Evolutionary conservation across 2,888 invertebrate species (phyloP), one percentile per base, ranked within the genome.

Genomic region (Ophion ellenae): DNA sequence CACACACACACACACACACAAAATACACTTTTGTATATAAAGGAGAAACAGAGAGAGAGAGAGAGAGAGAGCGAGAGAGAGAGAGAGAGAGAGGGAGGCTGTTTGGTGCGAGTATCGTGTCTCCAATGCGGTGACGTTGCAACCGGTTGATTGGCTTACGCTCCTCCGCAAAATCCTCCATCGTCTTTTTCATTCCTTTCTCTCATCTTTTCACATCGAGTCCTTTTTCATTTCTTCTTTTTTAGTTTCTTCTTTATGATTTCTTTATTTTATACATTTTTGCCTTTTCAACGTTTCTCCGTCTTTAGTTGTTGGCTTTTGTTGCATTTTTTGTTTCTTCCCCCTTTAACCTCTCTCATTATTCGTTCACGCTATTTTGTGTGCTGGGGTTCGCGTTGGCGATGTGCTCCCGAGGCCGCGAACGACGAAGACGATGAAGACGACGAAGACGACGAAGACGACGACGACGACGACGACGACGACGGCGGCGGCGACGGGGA

Each of bases 81-180:
- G 28, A 57, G 70, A 45, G 64, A 45, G 45, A 45, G 28, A 57
- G 70, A 45, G 64, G 32, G 45, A 63, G 7, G 53, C 40, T 77
- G 63, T 53, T 67, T 64, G 69, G 57, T 36, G 78, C 28, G 78
- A 28, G 63, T 75, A 61, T 67, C 66, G 32, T 70, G 83, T 80
- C 76, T 71, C 75, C 74, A 67, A 53, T 74, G 69, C 73, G 82
- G 82, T 86, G 86, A 86, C 84, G 80, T 70, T 86, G 79, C 83
- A 78, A 86, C 86, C 82, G 87, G 87, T 87, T 87, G 87, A 87
- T 87, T 87, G 87, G 87, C 86, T 87, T 86, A 86, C 83, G 85
- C 83, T 84, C 73, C 47, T 64, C 20, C 24, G 11, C 69, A 28
- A 10, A 28, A 20, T 73, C 64, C 47, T 76, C 84, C 81, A 59